Conservation (phyloP, 2,113 vertebrate genomes). For the Tachuris rubrigastra region DNA sequence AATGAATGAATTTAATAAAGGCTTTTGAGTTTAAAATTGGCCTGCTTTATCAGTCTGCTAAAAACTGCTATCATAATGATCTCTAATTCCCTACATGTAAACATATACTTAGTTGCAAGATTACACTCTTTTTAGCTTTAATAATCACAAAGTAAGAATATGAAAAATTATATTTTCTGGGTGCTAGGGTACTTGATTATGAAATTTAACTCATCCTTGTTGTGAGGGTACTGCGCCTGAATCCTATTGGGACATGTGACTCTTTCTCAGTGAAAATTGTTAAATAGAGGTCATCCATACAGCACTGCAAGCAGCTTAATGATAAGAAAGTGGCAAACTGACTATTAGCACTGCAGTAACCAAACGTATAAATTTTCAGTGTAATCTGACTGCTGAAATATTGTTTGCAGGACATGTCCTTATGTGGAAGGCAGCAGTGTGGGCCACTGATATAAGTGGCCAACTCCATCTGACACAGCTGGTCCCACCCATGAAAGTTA, state of each 20-base stretch:
- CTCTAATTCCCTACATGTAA: not conserved
- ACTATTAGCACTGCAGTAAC: not conserved
- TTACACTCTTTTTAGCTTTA: not conserved
- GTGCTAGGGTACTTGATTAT: not conserved
- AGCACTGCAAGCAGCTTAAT: not conserved
- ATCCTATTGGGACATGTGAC: not conserved
- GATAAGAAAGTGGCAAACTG: not conserved
- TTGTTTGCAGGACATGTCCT: not conserved
- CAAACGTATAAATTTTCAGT: not conserved
- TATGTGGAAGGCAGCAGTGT: not conserved
- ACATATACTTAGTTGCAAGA: not conserved
- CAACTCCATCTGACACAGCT: not conserved
- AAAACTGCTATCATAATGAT: not conserved
- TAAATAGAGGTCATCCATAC: not conserved
- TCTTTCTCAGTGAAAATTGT: not conserved
- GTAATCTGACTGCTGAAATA: not conserved
- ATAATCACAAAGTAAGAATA: not conserved
- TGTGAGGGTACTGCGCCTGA: not conserved
- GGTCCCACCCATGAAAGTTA: not conserved
- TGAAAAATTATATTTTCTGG: not conserved
- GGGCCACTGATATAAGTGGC: not conserved
- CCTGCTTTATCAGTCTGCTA: not conserved
- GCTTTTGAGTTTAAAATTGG: not conserved
- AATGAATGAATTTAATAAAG: slow-evolving; percentile 24
- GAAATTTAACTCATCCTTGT: not conserved